Evolutionary conservation across 2,797 vertebrate species (phyloP).

Genomic region (Pseudochirops corinnae): DNA sequence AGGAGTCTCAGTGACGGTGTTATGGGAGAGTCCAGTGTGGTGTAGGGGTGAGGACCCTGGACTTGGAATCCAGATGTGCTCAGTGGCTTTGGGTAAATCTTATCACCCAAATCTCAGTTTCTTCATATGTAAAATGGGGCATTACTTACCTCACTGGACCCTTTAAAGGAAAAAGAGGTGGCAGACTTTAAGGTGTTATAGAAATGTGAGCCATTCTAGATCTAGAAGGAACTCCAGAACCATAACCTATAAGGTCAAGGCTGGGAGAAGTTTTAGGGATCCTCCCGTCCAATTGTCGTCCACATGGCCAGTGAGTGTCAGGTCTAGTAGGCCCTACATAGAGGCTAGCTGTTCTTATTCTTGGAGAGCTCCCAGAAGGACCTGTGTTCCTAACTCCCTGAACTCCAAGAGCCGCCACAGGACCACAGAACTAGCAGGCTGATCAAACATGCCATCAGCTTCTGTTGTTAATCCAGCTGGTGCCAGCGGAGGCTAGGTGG

Average conservation of each 20-base stretch:
- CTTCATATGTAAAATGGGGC: not conserved
- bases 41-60: not conserved
- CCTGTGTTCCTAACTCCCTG: not conserved
- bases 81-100: not conserved
- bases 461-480: rapidly evolving
- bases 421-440: not conserved
- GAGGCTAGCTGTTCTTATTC: not conserved
- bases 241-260: not conserved
- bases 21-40: not conserved
- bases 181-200: not conserved
- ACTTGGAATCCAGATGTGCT: not conserved
- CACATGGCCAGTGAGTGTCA: not conserved
- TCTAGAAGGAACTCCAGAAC: not conserved
- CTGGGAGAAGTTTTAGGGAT: not conserved
- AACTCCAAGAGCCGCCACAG: not conserved
- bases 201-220: not conserved
- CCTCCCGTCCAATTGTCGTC: not conserved
- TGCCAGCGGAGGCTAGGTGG: no score
- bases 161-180: not conserved
- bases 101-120: no score
- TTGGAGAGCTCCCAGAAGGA: not conserved
- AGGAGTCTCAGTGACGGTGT: conserved; percentile 70
- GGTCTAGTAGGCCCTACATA: not conserved
- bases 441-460: not conserved
- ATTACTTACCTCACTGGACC: not conserved